phyloP scores from a whole-genome alignment of 2,888 invertebrate genomes.

The Melinaea marsaeus region DNA sequence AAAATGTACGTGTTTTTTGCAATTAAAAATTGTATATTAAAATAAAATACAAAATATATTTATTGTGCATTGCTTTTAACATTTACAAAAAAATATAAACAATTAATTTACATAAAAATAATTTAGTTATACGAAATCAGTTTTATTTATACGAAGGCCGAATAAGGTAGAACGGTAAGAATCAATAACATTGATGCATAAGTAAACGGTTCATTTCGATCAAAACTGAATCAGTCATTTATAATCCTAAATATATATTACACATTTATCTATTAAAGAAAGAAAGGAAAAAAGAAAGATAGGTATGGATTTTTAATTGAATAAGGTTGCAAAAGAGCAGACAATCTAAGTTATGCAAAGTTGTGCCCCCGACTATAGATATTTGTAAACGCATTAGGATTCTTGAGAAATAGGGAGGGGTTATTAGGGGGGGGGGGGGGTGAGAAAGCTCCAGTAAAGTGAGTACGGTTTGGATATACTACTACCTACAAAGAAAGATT shows the following conservation, averaged over 20 bases:
- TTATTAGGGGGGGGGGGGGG: no score
- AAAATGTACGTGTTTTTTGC: no score
- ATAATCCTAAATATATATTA: background rate
- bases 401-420: no score
- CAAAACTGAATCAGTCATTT: background rate
- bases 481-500: no score
- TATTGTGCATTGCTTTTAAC: background rate
- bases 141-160: background rate
- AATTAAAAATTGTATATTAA: background rate
- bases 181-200: slow-evolving; percentile 3
- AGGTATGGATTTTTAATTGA: no score
- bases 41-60: background rate
- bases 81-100: background rate
- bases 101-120: background rate
- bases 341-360: no score
- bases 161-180: background rate
- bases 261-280: background rate
- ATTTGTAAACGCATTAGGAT: no score
- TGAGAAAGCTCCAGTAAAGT: no score
- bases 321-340: no score
- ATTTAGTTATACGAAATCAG: background rate
- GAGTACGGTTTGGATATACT: no score
- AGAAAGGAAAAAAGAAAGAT: no score
- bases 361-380: no score
- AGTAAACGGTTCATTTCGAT: background rate